These are phyloP conservation scores for Microplitis deprimator DNA, from an alignment of 2,888 invertebrate genomes.

Conservation along the genomic window DNA sequence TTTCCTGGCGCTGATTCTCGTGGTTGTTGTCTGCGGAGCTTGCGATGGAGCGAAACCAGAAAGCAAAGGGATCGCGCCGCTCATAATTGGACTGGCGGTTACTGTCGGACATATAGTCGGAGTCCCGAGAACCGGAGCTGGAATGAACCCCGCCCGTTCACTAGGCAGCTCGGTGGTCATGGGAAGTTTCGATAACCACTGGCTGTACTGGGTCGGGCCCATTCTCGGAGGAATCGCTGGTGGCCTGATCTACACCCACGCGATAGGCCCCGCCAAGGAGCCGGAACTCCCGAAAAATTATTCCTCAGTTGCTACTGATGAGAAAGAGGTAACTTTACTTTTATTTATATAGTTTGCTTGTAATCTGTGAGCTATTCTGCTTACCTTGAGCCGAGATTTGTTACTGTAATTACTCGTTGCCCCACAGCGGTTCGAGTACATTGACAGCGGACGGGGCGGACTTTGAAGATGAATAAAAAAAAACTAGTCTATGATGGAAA, in stretches of 20 bases:
- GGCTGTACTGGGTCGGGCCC: constrained; percentile 95
- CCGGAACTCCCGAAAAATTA: constrained; percentile 64
- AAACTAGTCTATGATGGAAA: constrained; percentile 4
- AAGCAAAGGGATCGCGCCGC: constrained; percentile 84
- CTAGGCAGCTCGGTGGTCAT: constrained; percentile 89
- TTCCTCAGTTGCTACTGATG: constrained; percentile 68
- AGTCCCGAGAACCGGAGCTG: constrained; percentile 84
- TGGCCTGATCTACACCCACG: constrained; percentile 81
- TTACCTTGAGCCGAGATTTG: too few species aligned
- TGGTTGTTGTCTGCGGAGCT: constrained; percentile 91
- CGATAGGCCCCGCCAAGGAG: constrained; percentile 67
- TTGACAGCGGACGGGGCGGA: constrained; percentile 69
- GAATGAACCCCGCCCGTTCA: constrained; percentile 94
- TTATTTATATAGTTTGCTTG: too few species aligned
- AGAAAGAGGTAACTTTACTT: constrained; percentile 67
- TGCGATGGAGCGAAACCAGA: constrained; percentile 86
- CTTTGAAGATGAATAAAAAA: constrained; percentile 55
- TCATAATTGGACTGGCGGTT: constrained; percentile 91
- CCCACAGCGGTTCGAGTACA: constrained; percentile 70
- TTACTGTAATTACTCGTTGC: constrained; percentile 51
- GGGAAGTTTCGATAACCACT: constrained; percentile 83
- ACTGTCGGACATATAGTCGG: constrained; percentile 88
- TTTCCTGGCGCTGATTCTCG: constrained; percentile 89
- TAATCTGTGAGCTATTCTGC: too few species aligned
- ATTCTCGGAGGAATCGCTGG: constrained; percentile 85